These are phyloP conservation scores for Chaetophractus vellerosus DNA, from an alignment of 2,797 vertebrate species.

Conservation along the genomic window DNA sequence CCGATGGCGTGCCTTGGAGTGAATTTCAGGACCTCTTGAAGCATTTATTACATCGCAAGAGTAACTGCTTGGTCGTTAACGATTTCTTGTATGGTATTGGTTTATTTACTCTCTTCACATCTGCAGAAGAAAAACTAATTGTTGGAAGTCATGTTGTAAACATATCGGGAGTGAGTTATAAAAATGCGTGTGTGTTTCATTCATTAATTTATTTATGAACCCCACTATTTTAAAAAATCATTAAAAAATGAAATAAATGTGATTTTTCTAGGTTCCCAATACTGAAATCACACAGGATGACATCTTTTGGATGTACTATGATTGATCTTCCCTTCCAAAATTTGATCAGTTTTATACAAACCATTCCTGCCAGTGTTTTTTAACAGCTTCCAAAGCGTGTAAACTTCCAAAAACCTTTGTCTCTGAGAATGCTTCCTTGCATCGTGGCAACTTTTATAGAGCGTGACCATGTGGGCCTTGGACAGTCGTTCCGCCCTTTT, in stretches of 20 bases:
- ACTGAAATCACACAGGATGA: neutral
- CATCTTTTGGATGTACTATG: neutral
- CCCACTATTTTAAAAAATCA: neutral
- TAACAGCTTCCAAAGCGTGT: neutral
- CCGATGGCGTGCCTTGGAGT: neutral
- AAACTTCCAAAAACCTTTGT: neutral
- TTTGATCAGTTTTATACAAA: neutral
- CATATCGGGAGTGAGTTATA: neutral
- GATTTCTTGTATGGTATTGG: neutral
- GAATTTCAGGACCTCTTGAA: neutral
- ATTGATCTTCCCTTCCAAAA: neutral
- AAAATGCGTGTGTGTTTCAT: neutral
- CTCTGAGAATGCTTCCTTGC: neutral
- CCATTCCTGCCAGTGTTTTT: neutral
- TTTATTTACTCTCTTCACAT: neutral
- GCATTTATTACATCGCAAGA: too few relatives aligned
- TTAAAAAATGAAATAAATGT: neutral
- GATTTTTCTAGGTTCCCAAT: neutral
- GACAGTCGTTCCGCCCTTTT: neutral
- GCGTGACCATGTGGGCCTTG: neutral
- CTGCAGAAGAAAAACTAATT: neutral
- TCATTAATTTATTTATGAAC: neutral
- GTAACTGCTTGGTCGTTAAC: too few relatives aligned
- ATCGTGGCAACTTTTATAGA: neutral
- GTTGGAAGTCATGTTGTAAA: neutral